Evolutionary conservation across 2,888 invertebrate species (phyloP).

Genomic region (Holacanthella duospinosa): DNA sequence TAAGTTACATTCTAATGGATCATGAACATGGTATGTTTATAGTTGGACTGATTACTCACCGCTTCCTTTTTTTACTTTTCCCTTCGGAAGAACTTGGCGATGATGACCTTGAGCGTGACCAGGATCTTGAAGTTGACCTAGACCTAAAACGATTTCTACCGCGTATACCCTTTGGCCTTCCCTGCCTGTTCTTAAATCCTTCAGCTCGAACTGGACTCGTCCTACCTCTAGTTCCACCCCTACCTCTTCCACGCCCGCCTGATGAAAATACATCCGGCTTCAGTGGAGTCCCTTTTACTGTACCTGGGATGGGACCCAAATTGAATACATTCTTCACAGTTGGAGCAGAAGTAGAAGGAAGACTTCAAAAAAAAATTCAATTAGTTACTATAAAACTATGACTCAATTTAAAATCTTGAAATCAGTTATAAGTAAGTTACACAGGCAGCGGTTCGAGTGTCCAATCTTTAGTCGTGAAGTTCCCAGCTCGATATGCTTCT

Average conservation of each 20-base stretch:
- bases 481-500: slow-evolving; percentile 75
- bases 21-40: no score
- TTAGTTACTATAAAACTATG: not conserved
- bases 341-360: not conserved
- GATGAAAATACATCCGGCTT: slow-evolving; percentile 18
- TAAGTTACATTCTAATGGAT: not conserved
- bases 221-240: slow-evolving; percentile 25
- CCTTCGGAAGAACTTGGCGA: slow-evolving; percentile 26
- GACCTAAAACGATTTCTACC: slow-evolving; percentile 37
- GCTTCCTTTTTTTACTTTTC: slow-evolving; percentile 26
- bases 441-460: slow-evolving; percentile 80
- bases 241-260: slow-evolving; percentile 27
- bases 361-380: not conserved
- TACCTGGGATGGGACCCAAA: slow-evolving; percentile 32
- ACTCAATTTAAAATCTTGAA: not conserved
- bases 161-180: slow-evolving; percentile 26
- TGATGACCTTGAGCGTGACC: slow-evolving; percentile 39
- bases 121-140: slow-evolving; percentile 39
- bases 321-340: not conserved
- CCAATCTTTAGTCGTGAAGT: slow-evolving; percentile 87
- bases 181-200: slow-evolving; percentile 19
- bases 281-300: slow-evolving; percentile 35
- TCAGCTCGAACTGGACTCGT: slow-evolving; percentile 7
- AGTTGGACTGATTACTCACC: slow-evolving; percentile 16
- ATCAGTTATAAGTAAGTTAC: slow-evolving; percentile 28